Evolutionary conservation across 1,140 invertebrate species (phyloP).

Genomic region (Thrips palmi): DNA sequence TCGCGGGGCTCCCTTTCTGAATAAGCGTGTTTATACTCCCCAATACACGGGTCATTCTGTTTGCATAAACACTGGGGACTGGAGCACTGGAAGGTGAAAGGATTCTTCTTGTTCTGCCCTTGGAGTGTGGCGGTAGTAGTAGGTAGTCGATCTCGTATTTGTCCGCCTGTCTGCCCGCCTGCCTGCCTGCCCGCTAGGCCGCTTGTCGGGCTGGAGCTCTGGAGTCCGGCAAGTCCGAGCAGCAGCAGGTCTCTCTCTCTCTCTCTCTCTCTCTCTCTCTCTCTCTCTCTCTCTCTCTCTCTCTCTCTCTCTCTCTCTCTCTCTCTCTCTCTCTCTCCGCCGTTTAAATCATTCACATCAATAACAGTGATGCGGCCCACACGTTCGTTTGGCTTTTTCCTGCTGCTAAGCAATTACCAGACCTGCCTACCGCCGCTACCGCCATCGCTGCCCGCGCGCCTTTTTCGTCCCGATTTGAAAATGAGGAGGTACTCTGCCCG

Average conservation of each 20-base stretch:
- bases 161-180: no score
- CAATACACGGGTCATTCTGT: no score
- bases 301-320: constrained; percentile 10
- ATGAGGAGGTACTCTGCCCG: constrained; percentile 6
- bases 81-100: constrained; percentile 9
- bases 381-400: neutral
- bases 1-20: no score
- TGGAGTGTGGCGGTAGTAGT: constrained; percentile 10
- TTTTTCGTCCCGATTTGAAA: constrained; percentile 6
- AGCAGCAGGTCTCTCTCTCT: constrained; percentile 14
- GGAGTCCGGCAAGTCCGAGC: constrained; percentile 2
- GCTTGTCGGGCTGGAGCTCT: neutral
- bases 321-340: neutral
- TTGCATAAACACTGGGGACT: constrained; percentile 5
- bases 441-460: constrained; percentile 7
- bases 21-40: no score
- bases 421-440: constrained; percentile 4
- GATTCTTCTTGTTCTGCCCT: constrained; percentile 11
- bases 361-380: no score
- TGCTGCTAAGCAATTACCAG: neutral
- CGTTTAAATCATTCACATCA: no score
- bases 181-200: no score
- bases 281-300: constrained; percentile 8
- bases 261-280: constrained; percentile 13
- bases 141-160: no score